Percentiles rank a stretch among this genome's conserved stretches.
Conservation (phyloP, 1,140 invertebrate genomes). For the Aphidius gifuensis region DNA sequence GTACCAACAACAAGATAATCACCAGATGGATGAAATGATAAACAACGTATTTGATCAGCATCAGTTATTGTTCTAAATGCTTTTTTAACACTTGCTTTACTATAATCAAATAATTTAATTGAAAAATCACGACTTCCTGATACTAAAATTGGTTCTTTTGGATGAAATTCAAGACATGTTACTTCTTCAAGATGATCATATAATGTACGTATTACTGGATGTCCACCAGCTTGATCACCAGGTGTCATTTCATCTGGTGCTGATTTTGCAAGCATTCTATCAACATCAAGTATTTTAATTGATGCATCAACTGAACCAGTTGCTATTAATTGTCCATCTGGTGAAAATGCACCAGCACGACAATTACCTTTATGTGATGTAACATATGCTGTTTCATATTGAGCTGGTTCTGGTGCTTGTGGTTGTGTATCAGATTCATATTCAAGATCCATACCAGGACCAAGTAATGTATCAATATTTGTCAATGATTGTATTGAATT, state of each 20-base stretch:
- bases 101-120: constrained; percentile 96
- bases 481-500: constrained; percentile 62
- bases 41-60: constrained; percentile 80
- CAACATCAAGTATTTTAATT: constrained; percentile 98
- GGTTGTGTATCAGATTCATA: constrained; percentile 91
- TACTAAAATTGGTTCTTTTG: constrained; percentile 85
- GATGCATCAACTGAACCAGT: constrained; percentile 97
- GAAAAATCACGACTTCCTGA: constrained; percentile 93
- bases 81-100: constrained; percentile 96
- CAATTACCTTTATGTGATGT: constrained; percentile 98
- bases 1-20: constrained; percentile 93
- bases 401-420: constrained; percentile 87
- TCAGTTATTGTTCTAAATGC: constrained; percentile 94
- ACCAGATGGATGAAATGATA: constrained; percentile 93
- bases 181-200: constrained; percentile 99
- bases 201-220: constrained; percentile 97
- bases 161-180: constrained; percentile 95
- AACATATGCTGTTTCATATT: constrained; percentile 98
- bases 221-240: constrained; percentile 81
- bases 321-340: constrained; percentile 93
- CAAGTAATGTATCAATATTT: constrained; percentile 68
- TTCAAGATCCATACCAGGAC: constrained; percentile 89
- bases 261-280: constrained; percentile 94
- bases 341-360: constrained; percentile 89
- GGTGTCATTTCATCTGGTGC: constrained; percentile 79